A percentile compares a stretch with the other conserved stretches of the same genome.
Evolutionary conservation across 2,888 invertebrate genomes (phyloP).

Genomic region (Caenorhabditis sp.): DNA sequence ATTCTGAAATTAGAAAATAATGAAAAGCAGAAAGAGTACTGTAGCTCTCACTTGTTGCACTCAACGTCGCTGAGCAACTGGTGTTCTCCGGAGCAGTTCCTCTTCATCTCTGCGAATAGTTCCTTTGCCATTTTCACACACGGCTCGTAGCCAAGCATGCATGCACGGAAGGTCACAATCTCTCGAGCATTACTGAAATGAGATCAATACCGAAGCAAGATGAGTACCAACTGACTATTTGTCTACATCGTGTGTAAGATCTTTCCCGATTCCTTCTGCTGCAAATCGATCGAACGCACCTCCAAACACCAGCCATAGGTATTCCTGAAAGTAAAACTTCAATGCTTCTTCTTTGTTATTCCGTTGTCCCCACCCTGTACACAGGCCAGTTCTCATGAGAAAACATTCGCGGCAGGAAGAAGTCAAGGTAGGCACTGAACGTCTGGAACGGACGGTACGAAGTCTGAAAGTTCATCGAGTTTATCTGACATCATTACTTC

Average conservation of each 20-base stretch:
- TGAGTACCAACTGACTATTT: conserved; percentile 24
- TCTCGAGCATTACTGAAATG: conserved; percentile 43
- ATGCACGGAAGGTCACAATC: conserved; percentile 43
- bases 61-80: conserved; percentile 58
- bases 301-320: conserved; percentile 53
- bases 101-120: conserved; percentile 53
- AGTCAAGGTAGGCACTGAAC: conserved; percentile 61
- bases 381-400: conserved; percentile 18
- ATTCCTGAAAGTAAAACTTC: conserved; percentile 45
- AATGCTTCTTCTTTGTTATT: background rate
- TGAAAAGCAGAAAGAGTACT: too few relatives aligned
- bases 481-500: background rate
- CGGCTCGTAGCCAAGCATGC: conserved; percentile 67
- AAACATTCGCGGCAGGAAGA: conserved; percentile 55
- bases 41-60: conserved; percentile 66
- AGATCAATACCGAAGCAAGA: background rate
- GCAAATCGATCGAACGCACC: conserved; percentile 45
- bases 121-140: conserved; percentile 64
- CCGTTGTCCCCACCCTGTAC: conserved; percentile 18
- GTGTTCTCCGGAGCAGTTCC: conserved; percentile 48
- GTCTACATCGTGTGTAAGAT: conserved; percentile 30
- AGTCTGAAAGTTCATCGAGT: conserved; percentile 49
- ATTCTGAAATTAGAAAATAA: conserved; percentile 70
- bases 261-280: conserved; percentile 31
- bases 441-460: conserved; percentile 61